Conservation (phyloP, 2,113 vertebrate species). For the Pedetes capensis region DNA sequence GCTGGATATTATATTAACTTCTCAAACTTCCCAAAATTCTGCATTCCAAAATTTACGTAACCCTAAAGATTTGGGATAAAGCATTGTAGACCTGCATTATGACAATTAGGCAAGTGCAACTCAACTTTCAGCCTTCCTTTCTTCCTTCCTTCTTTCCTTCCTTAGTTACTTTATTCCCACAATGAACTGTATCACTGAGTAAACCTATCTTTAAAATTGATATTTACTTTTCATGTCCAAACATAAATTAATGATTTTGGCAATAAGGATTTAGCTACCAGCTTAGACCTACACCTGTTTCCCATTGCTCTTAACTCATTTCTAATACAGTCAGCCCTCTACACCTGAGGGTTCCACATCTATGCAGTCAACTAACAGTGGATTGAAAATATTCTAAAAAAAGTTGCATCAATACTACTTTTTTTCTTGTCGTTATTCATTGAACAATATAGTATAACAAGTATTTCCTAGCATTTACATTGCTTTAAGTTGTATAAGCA, state of each 20-base stretch:
- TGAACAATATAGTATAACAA: not conserved
- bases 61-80: not conserved
- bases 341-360: not conserved
- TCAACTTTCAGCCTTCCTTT: not conserved
- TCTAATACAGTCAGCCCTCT: not conserved
- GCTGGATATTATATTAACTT: not conserved
- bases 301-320: not conserved
- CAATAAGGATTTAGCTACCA: not conserved
- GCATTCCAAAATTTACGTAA: not conserved
- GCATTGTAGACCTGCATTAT: not conserved
- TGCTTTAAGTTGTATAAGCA: not conserved
- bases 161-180: not conserved
- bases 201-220: not conserved
- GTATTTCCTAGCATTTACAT: not conserved
- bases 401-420: not conserved
- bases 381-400: not conserved
- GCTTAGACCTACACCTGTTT: not conserved
- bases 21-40: not conserved
- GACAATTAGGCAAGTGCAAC: not conserved
- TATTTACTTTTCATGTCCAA: conserved; percentile 11
- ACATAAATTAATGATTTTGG: not conserved
- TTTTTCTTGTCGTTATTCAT: not conserved
- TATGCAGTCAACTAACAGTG: not conserved
- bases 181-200: not conserved
- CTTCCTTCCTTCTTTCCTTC: not conserved